Evolutionary conservation across 2,888 invertebrate genomes (phyloP).

Genomic region (Dryadula phaetusa): DNA sequence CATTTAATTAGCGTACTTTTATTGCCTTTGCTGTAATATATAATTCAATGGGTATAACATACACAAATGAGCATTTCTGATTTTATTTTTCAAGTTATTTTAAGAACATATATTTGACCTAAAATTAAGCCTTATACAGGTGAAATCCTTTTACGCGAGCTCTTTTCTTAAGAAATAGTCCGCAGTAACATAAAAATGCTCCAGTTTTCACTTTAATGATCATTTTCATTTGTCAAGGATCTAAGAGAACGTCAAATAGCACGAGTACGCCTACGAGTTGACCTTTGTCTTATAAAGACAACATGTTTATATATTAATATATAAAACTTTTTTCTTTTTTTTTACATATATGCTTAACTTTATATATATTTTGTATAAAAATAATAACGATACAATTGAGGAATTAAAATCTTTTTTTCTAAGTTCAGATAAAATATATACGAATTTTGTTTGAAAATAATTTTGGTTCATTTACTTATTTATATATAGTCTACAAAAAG

Average conservation of each 20-base stretch:
- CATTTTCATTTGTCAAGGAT: constrained; percentile 14
- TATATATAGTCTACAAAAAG: too few species aligned
- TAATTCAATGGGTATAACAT: not conserved
- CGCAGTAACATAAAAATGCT: constrained; percentile 5
- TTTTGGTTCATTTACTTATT: too few species aligned
- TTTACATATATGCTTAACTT: not conserved
- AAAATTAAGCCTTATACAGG: not conserved
- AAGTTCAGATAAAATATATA: too few species aligned
- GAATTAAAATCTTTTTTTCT: too few species aligned
- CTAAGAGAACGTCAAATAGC: constrained; percentile 11
- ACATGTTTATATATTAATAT: not conserved
- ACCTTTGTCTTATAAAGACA: not conserved
- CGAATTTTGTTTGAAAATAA: too few species aligned
- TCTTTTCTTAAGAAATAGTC: constrained; percentile 7
- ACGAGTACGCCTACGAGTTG: constrained; percentile 11
- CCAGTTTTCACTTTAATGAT: constrained; percentile 19
- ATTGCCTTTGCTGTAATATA: not conserved
- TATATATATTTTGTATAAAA: too few species aligned
- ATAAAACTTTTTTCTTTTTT: not conserved
- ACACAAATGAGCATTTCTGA: not conserved
- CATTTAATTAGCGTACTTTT: too few species aligned
- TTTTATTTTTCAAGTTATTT: not conserved
- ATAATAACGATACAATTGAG: too few species aligned
- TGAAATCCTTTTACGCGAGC: not conserved
- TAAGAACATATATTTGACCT: not conserved